phyloP scores from a whole-genome alignment of 2,888 invertebrate genomes.

The Drosophila buzzatii region DNA sequence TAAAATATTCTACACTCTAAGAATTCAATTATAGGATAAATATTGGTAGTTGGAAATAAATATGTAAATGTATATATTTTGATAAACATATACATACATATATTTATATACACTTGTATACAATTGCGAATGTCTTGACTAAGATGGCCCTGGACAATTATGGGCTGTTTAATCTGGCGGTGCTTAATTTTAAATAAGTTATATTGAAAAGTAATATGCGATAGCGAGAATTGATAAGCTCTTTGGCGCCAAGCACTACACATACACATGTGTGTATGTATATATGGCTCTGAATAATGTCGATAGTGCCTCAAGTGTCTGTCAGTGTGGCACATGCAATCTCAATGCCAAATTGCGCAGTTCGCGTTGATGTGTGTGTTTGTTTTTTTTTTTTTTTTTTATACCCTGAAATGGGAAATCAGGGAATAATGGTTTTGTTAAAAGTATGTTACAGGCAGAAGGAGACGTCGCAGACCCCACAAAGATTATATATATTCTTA shows the following conservation, averaged over 20 bases:
- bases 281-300: background rate
- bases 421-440: too few species aligned
- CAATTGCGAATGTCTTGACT: background rate
- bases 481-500: too few species aligned
- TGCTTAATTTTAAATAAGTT: constrained; percentile 35
- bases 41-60: background rate
- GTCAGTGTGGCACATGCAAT: constrained; percentile 10
- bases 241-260: constrained; percentile 47
- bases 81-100: too few species aligned
- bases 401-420: too few species aligned
- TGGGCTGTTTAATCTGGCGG: constrained; percentile 33
- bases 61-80: background rate
- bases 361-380: constrained; percentile 6
- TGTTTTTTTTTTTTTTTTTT: background rate
- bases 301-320: constrained; percentile 18
- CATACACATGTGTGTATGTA: background rate
- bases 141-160: background rate
- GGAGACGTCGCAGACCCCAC: too few species aligned
- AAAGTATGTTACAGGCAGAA: too few species aligned
- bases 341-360: constrained; percentile 13
- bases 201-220: constrained; percentile 33
- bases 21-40: background rate
- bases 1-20: background rate
- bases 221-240: constrained; percentile 61
- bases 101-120: background rate